Evolutionary conservation across 1,140 invertebrate species (phyloP).

Genomic region (Nebria ingens): DNA sequence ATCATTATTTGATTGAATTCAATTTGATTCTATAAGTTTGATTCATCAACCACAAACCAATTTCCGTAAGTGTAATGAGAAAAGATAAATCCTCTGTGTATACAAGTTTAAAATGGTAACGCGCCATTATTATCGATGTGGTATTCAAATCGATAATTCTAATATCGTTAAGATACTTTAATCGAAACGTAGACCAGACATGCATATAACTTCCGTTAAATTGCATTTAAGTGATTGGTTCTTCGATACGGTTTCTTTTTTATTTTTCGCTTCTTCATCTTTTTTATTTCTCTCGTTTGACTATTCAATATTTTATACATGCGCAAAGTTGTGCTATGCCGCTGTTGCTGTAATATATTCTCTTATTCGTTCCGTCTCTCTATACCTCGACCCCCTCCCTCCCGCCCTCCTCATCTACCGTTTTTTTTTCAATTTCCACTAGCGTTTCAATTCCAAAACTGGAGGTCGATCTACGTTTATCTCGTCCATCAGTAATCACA

Average conservation of each 20-base stretch:
- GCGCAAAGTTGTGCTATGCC: neutral
- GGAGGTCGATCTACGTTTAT: conserved; percentile 27
- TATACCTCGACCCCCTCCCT: conserved; percentile 18
- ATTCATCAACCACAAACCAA: no score
- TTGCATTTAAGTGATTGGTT: conserved; percentile 20
- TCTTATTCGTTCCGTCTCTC: conserved; percentile 18
- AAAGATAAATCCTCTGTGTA: no score
- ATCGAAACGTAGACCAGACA: conserved; percentile 5
- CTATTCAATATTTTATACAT: neutral
- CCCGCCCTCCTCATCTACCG: no score
- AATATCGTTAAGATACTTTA: conserved; percentile 23
- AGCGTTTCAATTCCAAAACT: conserved; percentile 28
- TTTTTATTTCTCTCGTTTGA: conserved; percentile 17
- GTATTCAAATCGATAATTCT: conserved; percentile 26
- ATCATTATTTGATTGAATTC: no score
- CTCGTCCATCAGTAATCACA: conserved; percentile 29
- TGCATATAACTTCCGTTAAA: conserved; percentile 25
- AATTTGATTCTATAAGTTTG: no score
- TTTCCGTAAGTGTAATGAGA: no score
- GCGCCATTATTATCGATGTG: neutral
- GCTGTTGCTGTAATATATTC: conserved; percentile 18
- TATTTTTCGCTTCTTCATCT: conserved; percentile 17
- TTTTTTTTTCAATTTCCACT: conserved; percentile 28
- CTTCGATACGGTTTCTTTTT: neutral
- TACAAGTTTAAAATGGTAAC: no score